Percentiles rank a stretch among this genome's conserved stretches.
phyloP scores from a whole-genome alignment of 2,888 invertebrate species.

The Phrixothrix hirtus region DNA sequence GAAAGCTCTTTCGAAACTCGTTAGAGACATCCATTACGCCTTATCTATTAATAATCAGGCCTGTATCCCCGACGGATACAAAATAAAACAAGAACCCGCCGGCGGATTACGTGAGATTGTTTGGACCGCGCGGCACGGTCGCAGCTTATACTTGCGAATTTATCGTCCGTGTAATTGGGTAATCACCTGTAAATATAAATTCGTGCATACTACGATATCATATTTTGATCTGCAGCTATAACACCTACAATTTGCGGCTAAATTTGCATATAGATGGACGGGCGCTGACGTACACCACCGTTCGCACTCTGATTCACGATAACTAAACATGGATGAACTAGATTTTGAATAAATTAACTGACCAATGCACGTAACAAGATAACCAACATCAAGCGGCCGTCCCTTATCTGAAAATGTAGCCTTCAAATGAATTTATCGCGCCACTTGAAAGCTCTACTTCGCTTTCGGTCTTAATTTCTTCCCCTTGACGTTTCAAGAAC shows the following conservation, averaged over 20 bases:
- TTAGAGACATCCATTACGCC: slow-evolving; percentile 40
- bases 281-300: slow-evolving; percentile 36
- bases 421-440: slow-evolving; percentile 23
- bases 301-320: slow-evolving; percentile 40
- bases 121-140: slow-evolving; percentile 21
- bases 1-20: slow-evolving; percentile 38
- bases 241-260: slow-evolving; percentile 45
- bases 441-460: slow-evolving; percentile 23
- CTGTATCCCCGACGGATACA: slow-evolving; percentile 29
- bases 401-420: slow-evolving; percentile 22
- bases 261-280: slow-evolving; percentile 47
- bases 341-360: slow-evolving; percentile 40
- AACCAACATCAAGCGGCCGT: slow-evolving; percentile 29
- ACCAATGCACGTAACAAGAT: slow-evolving; percentile 30
- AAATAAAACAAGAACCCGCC: slow-evolving; percentile 30
- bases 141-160: slow-evolving; percentile 25
- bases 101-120: slow-evolving; percentile 29
- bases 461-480: slow-evolving; percentile 29
- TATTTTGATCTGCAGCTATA: slow-evolving; percentile 38
- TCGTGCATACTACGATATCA: slow-evolving; percentile 30
- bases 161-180: slow-evolving; percentile 34
- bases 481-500: slow-evolving; percentile 26
- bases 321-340: slow-evolving; percentile 42
- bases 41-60: slow-evolving; percentile 38
- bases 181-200: slow-evolving; percentile 38